Conservation (phyloP, 2,888 invertebrate genomes). For the Cheilosia grossa region DNA sequence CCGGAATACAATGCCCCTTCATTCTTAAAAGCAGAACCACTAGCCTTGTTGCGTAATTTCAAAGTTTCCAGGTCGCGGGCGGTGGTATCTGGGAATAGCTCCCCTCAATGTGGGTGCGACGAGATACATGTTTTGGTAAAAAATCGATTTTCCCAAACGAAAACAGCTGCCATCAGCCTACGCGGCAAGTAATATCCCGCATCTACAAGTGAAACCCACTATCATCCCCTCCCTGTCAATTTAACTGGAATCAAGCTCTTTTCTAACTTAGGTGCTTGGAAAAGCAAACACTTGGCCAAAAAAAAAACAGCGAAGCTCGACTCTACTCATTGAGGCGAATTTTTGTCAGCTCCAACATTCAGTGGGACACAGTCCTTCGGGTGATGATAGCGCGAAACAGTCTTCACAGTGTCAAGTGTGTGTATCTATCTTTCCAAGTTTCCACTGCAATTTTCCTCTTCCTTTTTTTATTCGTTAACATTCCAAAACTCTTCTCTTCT, state of each 20-base stretch:
- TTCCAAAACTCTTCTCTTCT: slow-evolving; percentile 51
- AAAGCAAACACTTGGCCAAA: slow-evolving; percentile 5
- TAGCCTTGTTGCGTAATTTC: slow-evolving; percentile 51
- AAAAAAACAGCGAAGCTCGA: slow-evolving; percentile 19
- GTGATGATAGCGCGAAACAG: slow-evolving; percentile 81
- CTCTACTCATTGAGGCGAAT: slow-evolving; percentile 49
- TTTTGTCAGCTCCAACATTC: slow-evolving; percentile 75
- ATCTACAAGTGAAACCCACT: slow-evolving; percentile 66
- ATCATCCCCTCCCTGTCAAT: slow-evolving; percentile 36
- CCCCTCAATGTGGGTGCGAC: slow-evolving; percentile 15
- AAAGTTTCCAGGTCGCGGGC: slow-evolving; percentile 53
- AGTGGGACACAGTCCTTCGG: slow-evolving; percentile 83
- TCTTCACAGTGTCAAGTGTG: slow-evolving; percentile 62
- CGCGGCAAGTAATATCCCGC: slow-evolving; percentile 55
- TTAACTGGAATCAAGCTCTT: slow-evolving; percentile 33
- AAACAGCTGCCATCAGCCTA: slow-evolving; percentile 70
- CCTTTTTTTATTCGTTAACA: slow-evolving; percentile 4
- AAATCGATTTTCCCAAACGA: slow-evolving; percentile 60
- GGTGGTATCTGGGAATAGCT: slow-evolving; percentile 8
- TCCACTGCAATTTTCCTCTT: slow-evolving; percentile 42
- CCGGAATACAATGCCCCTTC: slow-evolving; percentile 60
- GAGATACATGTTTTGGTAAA: not conserved
- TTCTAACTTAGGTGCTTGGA: slow-evolving; percentile 19
- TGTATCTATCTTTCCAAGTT: slow-evolving; percentile 49
- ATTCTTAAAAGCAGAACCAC: slow-evolving; percentile 30